These are phyloP conservation scores for Bufotes viridis DNA, from an alignment of 2,797 vertebrate genomes.

Conservation along the genomic window DNA sequence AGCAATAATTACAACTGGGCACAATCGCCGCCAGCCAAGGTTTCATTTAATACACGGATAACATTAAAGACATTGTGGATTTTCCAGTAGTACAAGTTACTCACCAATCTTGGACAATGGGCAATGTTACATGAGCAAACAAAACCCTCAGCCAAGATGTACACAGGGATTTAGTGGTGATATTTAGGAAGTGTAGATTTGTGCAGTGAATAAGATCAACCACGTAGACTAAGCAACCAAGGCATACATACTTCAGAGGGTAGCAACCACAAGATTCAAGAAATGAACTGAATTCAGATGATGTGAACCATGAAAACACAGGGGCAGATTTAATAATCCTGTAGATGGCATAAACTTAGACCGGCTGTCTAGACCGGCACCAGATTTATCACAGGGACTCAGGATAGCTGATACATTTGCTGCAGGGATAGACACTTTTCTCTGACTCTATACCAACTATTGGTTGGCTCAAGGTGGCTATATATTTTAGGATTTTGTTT, in stretches of 20 bases:
- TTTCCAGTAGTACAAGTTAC: slow-evolving; percentile 42
- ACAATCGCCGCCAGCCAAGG: slow-evolving; percentile 68
- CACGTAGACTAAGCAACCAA: slow-evolving; percentile 7
- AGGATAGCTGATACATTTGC: no score
- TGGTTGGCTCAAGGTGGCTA: no score
- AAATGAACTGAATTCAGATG: no score
- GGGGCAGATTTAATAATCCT: no score
- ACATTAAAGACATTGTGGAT: slow-evolving; percentile 28
- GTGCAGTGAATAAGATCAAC: background rate
- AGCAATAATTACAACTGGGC: slow-evolving; percentile 50
- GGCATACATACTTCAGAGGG: no score
- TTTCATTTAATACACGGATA: background rate
- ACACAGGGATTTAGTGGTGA: slow-evolving; percentile 14
- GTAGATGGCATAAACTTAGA: no score
- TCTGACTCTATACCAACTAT: no score
- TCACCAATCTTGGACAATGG: slow-evolving; percentile 25
- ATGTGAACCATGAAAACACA: background rate
- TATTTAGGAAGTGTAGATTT: slow-evolving; percentile 45
- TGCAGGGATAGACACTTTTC: no score
- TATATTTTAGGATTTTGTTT: no score
- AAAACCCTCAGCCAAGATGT: slow-evolving; percentile 20
- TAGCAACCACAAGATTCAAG: no score
- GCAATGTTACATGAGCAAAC: slow-evolving; percentile 32
- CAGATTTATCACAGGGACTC: no score
- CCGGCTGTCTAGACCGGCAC: no score